Base-by-base conservation (phyloP, 2,888 invertebrate genomes). In the Sminthurinus aureus region DNA sequence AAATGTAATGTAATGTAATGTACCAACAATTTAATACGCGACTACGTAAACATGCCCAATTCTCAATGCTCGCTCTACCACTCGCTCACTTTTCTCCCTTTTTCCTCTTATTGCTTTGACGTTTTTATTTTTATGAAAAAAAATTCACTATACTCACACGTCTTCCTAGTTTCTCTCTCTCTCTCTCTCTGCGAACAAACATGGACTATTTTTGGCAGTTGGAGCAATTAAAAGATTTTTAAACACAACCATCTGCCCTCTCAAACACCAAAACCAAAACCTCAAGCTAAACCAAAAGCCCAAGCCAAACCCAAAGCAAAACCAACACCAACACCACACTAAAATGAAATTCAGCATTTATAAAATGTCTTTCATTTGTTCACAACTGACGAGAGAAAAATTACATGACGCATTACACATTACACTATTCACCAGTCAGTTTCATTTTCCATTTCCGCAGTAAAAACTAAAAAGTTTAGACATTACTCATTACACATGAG, bases 161-260 rank as follows among this genome's bases (percentile, higher is more conserved):
- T 38, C 38, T 38, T 38, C 6, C 38, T 6, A 38, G 6, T 1
- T 38, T 38, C n/a, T n/a, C n/a, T n/a, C 58, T 15, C 58, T 58
- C 58, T 66, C 66, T 67, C 67, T 67, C 64, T 73, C 64, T 81
- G 52, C 74, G 81, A 81, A 64, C 81, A 81, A 83, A 77, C 83
- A 83, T 66, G 80, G 58, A 74, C 83, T 83, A 83, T 83, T 83
- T 83, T 83, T 75, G 79, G 85, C 85, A 85, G 85, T 85, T 85
- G 83, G 81, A 86, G 87, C 87, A 87, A 87, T 87, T 87, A 87
- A 87, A 87, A 87, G 85, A 83, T 83, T 83, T 38, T 85, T 86
- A 85, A 85, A 85, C 86, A 86, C 84, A 85, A 85, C 85, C 87
- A 87, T 87, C 87, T 87, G 87, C 86, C 83, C 83, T 84, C 79